These are phyloP conservation scores for Polypterus bichir DNA, from an alignment of 2,113 vertebrate species.

Conservation along the genomic window DNA sequence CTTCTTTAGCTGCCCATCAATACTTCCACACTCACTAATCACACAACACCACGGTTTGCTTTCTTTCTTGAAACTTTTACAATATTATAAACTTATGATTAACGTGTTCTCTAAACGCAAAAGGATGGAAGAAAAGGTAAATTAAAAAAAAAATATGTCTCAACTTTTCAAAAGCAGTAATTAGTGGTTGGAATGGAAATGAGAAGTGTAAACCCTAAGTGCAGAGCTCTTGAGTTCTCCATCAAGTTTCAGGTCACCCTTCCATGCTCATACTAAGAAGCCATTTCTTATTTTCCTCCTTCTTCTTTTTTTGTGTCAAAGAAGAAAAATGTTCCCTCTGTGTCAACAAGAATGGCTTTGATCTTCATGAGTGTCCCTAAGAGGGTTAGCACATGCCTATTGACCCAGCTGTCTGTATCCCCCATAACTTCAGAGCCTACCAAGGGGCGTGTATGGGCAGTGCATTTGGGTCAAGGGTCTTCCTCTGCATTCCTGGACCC, in stretches of 20 bases:
- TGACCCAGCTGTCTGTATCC: constrained; percentile 18
- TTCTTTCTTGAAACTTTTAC: no score
- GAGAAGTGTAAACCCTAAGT: constrained; percentile 7
- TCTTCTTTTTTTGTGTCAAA: background rate
- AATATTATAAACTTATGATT: no score
- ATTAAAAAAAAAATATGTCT: no score
- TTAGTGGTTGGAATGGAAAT: constrained; percentile 3
- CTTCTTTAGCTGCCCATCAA: no score
- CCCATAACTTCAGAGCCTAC: constrained; percentile 39
- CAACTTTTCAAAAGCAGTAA: no score
- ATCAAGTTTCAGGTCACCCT: background rate
- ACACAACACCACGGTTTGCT: no score
- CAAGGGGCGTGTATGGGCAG: constrained; percentile 27
- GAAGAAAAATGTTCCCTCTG: constrained; percentile 23
- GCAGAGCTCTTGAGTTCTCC: constrained; percentile 1
- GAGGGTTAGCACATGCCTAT: constrained; percentile 15
- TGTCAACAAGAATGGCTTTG: constrained; percentile 26
- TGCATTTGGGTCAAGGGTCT: no score
- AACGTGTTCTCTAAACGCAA: no score
- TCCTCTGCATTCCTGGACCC: no score
- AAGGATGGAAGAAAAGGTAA: no score
- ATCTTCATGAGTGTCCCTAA: constrained; percentile 21
- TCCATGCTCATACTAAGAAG: background rate
- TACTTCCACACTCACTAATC: no score
- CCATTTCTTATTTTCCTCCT: no score